Evolutionary conservation across 2,888 invertebrate species (phyloP).

Genomic region (Iselma pallidipennis): DNA sequence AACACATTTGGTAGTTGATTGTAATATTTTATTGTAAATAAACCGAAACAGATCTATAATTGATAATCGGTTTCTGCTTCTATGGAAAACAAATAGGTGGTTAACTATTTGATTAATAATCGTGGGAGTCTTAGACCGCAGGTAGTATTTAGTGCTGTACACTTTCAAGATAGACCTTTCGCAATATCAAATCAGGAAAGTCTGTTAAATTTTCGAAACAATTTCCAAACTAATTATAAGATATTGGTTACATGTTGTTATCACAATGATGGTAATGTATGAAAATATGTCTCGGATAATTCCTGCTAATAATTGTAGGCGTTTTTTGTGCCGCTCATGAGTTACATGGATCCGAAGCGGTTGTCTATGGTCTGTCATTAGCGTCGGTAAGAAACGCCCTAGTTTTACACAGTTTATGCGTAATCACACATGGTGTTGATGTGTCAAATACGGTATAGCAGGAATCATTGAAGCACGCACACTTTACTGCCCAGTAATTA

Average conservation of each 20-base stretch:
- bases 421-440: constrained; percentile 46
- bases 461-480: constrained; percentile 39
- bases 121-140: constrained; percentile 9
- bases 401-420: constrained; percentile 45
- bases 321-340: constrained; percentile 28
- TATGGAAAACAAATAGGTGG: constrained; percentile 19
- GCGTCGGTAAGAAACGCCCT: constrained; percentile 45
- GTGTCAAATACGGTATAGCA: constrained; percentile 47
- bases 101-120: constrained; percentile 28
- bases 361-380: constrained; percentile 44
- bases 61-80: constrained; percentile 21
- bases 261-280: not conserved
- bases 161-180: not conserved
- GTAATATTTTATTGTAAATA: constrained; percentile 17
- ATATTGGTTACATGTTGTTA: not conserved
- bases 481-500: constrained; percentile 34
- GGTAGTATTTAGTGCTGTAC: constrained; percentile 3
- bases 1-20: not conserved
- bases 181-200: not conserved
- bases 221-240: not conserved
- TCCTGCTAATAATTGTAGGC: not conserved
- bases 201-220: not conserved
- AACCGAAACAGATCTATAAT: constrained; percentile 26
- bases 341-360: constrained; percentile 32
- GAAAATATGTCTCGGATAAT: not conserved